Base-by-base conservation (phyloP, 2,797 vertebrate species). In the Neopelma chrysocephalum region DNA sequence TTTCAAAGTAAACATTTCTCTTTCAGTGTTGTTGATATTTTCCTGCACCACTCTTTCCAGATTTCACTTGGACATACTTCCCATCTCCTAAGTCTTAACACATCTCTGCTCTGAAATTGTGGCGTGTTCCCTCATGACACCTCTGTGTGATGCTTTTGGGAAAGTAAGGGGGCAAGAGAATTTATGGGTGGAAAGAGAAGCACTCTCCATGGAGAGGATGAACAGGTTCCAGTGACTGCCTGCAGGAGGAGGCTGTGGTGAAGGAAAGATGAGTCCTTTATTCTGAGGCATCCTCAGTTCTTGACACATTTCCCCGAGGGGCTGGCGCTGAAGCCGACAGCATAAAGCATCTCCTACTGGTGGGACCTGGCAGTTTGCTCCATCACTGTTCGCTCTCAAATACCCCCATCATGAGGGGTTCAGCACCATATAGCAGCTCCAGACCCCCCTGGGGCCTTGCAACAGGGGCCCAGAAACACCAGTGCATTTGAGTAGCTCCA, bases 11-110 rank as follows among this genome's bases (percentile, higher is more conserved):
- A 97, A 83, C 29, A 68, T 65, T 76, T 95, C 9, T 96, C 62
- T 95, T 73, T 80, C 83, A 92, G 71, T 42, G 36, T 71, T 73
- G 58, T 89, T 97, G 79, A 36, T 91, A 85, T 92, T 93, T 87
- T 64, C 36, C 13, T 68, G 68, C 34, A 69, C 20, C 12, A 31
- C 16, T 61, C 45, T 65, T 83, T 27, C 18, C 40, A 87, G 22
- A 75, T 78, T 92, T 93, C 54, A 40, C 25, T 61, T 57, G 58
- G 65, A 68, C 16, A 20, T 51, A 66, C 5, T 51, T 72, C 42
- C 51, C 32, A 57, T 47, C 34, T 78, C 47, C 51, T 40, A 81
- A 26, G 5, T 69, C 43, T 76, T 82, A 56, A 57, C 22, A 50
- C 10, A 23, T 19, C 45, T 82, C 65, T 51, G 27, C 9, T 57